A percentile compares a stretch with the other conserved stretches of the same genome.
These are phyloP conservation scores for Epizoanthus rinbou DNA, from an alignment of 92 coral and sea anemone species.

Conservation along the genomic window DNA sequence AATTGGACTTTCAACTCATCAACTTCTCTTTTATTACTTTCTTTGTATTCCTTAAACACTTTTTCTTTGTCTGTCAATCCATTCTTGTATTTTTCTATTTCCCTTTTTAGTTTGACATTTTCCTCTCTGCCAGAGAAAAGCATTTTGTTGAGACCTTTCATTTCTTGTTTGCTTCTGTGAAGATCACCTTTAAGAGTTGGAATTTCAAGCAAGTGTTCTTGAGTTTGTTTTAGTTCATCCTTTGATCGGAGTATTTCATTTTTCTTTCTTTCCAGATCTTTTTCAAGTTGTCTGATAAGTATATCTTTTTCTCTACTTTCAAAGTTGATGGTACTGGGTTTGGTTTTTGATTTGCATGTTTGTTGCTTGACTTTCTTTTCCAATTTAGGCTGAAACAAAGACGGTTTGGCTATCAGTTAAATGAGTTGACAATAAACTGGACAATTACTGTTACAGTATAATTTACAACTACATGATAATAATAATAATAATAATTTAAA, in stretches of 20 bases:
- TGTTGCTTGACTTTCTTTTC: constrained; percentile 13
- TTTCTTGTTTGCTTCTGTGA: constrained; percentile 15
- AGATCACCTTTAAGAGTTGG: constrained; percentile 37
- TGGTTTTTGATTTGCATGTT: constrained; percentile 12
- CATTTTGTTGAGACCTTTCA: constrained; percentile 19
- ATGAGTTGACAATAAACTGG: too few species aligned
- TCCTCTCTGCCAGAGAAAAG: constrained; percentile 17
- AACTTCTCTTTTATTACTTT: constrained; percentile 4
- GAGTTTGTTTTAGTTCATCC: constrained; percentile 32
- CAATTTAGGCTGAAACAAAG: constrained; percentile 9
- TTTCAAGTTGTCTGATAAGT: constrained; percentile 36
- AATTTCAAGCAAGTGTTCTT: constrained; percentile 36
- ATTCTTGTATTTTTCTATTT: constrained; percentile 22
- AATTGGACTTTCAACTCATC: constrained; percentile 32
- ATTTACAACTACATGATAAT: too few species aligned
- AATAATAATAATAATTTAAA: too few species aligned
- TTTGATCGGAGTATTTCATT: constrained; percentile 20
- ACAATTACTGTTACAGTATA: too few species aligned
- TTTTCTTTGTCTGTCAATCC: constrained; percentile 15
- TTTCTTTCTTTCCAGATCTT: constrained; percentile 41
- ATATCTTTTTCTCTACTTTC: constrained; percentile 9
- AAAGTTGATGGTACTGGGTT: not conserved
- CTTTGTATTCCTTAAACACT: constrained; percentile 19
- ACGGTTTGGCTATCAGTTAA: not conserved
- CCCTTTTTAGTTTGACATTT: constrained; percentile 8